A percentile compares a stretch with the other conserved stretches of the same genome.
Evolutionary conservation across 1,140 invertebrate genomes (phyloP).

Genomic region (Scaptomyza graminum): DNA sequence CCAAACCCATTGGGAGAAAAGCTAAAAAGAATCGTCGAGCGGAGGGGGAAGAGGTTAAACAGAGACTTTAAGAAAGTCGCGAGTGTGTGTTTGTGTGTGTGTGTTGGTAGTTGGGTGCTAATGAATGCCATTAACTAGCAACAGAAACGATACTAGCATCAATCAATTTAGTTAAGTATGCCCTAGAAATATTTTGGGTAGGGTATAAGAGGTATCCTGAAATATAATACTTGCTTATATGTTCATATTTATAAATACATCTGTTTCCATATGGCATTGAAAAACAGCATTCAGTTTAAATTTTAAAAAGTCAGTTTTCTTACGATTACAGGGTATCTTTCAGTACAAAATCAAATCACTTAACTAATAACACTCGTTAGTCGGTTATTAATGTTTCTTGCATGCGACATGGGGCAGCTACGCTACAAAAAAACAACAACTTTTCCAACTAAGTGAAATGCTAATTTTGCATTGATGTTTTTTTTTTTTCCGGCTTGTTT

Average conservation of each 20-base stretch:
- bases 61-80: conserved; percentile 37
- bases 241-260: too few species aligned
- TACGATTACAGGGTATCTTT: too few species aligned
- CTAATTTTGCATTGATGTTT: conserved; percentile 43
- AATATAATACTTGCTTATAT: too few species aligned
- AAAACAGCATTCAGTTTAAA: too few species aligned
- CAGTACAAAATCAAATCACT: not conserved
- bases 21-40: not conserved
- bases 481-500: conserved; percentile 29
- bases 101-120: conserved; percentile 29
- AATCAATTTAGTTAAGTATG: conserved; percentile 65
- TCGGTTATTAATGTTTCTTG: conserved; percentile 71
- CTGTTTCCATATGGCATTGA: too few species aligned
- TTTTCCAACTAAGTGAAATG: conserved; percentile 52
- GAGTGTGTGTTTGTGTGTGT: not conserved
- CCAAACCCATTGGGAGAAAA: conserved; percentile 30
- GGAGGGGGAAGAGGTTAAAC: not conserved
- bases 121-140: conserved; percentile 59
- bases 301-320: too few species aligned
- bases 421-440: not conserved
- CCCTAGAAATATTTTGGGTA: not conserved
- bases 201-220: not conserved
- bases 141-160: conserved; percentile 35
- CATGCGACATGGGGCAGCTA: conserved; percentile 62
- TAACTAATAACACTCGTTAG: not conserved